Base-by-base conservation (phyloP, 2,888 invertebrate species). In the Gryllus longicercus region DNA sequence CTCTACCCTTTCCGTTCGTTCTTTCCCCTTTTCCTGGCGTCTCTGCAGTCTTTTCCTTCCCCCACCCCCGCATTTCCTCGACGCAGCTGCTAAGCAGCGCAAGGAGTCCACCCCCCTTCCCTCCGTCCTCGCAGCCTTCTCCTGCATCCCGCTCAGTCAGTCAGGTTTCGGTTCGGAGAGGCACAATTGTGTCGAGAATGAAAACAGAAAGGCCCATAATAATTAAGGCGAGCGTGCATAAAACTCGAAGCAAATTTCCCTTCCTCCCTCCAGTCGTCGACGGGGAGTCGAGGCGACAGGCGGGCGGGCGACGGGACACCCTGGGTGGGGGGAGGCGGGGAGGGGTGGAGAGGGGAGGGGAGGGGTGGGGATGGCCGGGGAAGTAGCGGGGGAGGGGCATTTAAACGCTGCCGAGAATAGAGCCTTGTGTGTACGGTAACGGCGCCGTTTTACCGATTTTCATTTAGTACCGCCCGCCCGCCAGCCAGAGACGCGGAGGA, bases 191-290 rank as follows among this genome's bases (percentile, higher is more conserved):
- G 63, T 63, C 63, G 63, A 63, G 63, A 63, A 63, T 63, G 63
- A 63, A 63, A 63, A 63, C 63, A 63, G 63, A 63, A 63, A 63
- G 63, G 63, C 63, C 63, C 63, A 63, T 63, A 63, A 63, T 63
- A 63, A 63, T 63, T 63, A 63, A 63, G 63, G 63, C 63, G 63
- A n/a, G n/a, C 63, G 63, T 14, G 63, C 63, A 63, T 63, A 63
- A 63, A 63, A 63, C 63, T 63, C 16, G 16, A 63, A 63, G 63
- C 63, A 63, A 63, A 63, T 63, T 63, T 63, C 63, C 63, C n/a
- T 63, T n/a, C 63, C n/a, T 16, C 63, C 63, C 63, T 8, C 63
- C 63, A 18, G 16, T 63, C 63, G n/a, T 11, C 5, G 63, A 18
- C n/a, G 63, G 5, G 63, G 5, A 5, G 5, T 1, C n/a, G 63